These are phyloP conservation scores for Tupiocoris notatus DNA, from an alignment of 2,888 invertebrate genomes.

Conservation along the genomic window DNA sequence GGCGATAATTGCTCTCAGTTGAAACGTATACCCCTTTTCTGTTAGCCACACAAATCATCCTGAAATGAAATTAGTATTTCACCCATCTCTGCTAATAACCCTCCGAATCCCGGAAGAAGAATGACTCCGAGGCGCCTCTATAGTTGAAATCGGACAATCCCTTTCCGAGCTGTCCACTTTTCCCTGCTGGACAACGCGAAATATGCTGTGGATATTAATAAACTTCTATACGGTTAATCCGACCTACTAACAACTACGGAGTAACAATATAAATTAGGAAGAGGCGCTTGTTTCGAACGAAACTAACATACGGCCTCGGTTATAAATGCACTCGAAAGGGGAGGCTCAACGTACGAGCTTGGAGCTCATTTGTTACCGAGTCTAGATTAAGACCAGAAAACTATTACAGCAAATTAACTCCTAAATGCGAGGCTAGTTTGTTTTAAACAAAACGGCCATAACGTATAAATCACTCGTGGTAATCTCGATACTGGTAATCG, in stretches of 20 bases:
- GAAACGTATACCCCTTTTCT: no score
- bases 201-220: slow-evolving; percentile 14
- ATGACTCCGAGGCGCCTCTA: not conserved
- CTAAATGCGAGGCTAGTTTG: not conserved
- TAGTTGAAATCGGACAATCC: slow-evolving; percentile 20
- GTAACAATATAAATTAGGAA: slow-evolving; percentile 17
- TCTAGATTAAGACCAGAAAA: not conserved
- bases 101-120: not conserved
- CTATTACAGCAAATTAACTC: not conserved
- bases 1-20: no score
- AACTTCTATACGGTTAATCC: slow-evolving; percentile 25
- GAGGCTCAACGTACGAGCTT: not conserved
- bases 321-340: not conserved
- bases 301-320: not conserved
- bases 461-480: not conserved
- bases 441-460: not conserved
- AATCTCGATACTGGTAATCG: not conserved
- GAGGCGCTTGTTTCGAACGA: not conserved
- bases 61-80: not conserved
- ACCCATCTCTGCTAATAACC: not conserved
- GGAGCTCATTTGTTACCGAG: not conserved
- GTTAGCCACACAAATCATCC: not conserved
- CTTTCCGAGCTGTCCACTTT: not conserved
- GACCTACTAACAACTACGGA: not conserved
- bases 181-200: not conserved